These are phyloP conservation scores for Bradypodion pumilum DNA, from an alignment of 2,797 vertebrate genomes.

Conservation along the genomic window DNA sequence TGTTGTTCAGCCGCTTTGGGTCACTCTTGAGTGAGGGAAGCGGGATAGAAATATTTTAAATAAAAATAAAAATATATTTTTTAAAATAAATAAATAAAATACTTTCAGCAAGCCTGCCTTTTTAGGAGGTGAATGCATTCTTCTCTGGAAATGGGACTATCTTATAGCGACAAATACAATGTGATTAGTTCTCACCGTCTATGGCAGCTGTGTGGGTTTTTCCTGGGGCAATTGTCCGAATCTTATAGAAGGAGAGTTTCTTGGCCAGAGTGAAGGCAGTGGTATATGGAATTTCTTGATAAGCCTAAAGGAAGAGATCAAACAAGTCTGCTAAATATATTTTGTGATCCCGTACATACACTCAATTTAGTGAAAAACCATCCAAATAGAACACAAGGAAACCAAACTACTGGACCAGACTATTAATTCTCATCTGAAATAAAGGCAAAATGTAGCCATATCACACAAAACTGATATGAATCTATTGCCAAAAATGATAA, in stretches of 20 bases:
- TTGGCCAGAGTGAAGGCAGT: constrained; percentile 94
- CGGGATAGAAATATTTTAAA: too few species aligned
- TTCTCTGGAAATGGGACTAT: not conserved
- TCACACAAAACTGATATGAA: constrained; percentile 13
- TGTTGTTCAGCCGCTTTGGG: too few species aligned
- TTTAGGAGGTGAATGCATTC: not conserved
- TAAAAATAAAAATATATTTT: too few species aligned
- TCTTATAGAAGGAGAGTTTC: constrained; percentile 92
- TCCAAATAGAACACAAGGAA: constrained; percentile 14
- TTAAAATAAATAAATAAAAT: too few species aligned
- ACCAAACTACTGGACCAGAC: not conserved
- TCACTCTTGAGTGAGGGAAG: too few species aligned
- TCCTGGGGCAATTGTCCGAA: constrained; percentile 88
- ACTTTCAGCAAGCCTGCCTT: not conserved
- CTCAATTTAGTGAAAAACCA: constrained; percentile 11
- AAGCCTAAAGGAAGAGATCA: constrained; percentile 76
- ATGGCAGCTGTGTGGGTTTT: constrained; percentile 96
- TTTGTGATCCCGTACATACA: not conserved
- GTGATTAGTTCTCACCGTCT: constrained; percentile 82
- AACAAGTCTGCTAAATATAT: constrained; percentile 18
- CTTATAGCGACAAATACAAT: not conserved
- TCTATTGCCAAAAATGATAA: not conserved
- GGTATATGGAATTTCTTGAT: constrained; percentile 89
- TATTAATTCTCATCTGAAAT: not conserved
- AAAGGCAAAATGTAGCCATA: not conserved